Evolutionary conservation across 2,797 vertebrate species (phyloP).

Genomic region (Pipistrellus pipistrellus): DNA sequence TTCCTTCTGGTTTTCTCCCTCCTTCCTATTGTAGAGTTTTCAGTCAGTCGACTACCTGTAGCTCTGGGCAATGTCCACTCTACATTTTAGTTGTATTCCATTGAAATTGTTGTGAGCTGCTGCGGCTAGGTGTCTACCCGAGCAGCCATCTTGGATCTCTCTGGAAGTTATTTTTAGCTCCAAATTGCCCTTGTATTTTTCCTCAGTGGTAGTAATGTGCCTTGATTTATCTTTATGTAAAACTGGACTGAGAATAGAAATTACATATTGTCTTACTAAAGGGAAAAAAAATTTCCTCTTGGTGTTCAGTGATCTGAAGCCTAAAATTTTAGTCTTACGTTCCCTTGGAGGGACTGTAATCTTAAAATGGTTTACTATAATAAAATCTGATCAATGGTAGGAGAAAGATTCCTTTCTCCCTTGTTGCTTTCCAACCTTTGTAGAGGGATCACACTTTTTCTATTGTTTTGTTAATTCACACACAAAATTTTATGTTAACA

Average conservation of each 20-base stretch:
- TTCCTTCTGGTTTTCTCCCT: too few species aligned
- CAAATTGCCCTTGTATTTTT: neutral
- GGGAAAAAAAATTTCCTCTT: neutral
- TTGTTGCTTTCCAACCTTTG: neutral
- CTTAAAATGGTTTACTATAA: neutral
- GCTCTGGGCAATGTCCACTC: too few species aligned
- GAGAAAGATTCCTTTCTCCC: neutral
- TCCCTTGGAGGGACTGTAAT: neutral
- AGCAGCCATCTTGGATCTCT: too few species aligned
- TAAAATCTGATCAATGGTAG: neutral
- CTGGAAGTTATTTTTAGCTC: neutral
- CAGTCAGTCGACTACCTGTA: too few species aligned
- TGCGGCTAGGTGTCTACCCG: too few species aligned
- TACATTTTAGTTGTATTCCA: too few species aligned
- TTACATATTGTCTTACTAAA: neutral
- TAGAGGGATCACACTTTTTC: neutral
- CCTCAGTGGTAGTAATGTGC: neutral
- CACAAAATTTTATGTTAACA: neutral
- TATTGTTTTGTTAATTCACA: neutral
- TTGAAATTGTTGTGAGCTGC: too few species aligned
- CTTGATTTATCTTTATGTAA: neutral
- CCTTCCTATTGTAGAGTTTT: too few species aligned
- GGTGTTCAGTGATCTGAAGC: neutral
- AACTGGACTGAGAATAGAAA: neutral
- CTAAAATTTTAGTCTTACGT: neutral